phyloP scores from a whole-genome alignment of 37 sponge, comb jelly and placozoan genomes.

The Spongilla lacustris region DNA sequence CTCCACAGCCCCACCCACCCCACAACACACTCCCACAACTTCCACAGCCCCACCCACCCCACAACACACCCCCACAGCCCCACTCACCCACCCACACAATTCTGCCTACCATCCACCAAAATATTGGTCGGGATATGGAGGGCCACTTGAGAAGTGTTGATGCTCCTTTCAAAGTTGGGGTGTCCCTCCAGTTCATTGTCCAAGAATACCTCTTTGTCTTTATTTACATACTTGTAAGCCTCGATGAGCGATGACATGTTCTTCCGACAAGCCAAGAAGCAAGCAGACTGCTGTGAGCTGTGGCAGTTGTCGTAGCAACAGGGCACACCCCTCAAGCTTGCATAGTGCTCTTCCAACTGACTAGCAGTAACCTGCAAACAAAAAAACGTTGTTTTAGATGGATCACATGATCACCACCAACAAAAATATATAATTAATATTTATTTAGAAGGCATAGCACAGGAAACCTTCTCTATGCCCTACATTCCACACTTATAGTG shows the following conservation, averaged over 20 bases:
- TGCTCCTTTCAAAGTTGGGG: background rate
- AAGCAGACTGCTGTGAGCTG: background rate
- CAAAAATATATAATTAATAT: too few species aligned
- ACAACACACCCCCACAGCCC: background rate
- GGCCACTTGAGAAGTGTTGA: conserved; percentile 8
- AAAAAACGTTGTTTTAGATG: background rate
- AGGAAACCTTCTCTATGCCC: too few species aligned
- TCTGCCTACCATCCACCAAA: conserved; percentile 31
- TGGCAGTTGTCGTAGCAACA: background rate
- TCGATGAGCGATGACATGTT: background rate
- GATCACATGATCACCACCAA: too few species aligned
- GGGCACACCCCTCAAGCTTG: background rate
- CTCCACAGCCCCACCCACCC: too few species aligned
- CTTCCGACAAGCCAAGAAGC: background rate
- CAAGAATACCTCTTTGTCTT: background rate
- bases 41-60: background rate
- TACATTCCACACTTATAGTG: too few species aligned
- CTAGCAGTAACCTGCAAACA: background rate
- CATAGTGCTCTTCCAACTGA: background rate
- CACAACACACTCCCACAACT: background rate
- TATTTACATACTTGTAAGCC: background rate
- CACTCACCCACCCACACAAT: background rate
- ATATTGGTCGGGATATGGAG: conserved; percentile 34
- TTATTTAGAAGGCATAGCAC: too few species aligned
- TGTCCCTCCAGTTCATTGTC: background rate